These are phyloP conservation scores for Melipona beecheii DNA, from an alignment of 2,888 invertebrate genomes.

Conservation along the genomic window DNA sequence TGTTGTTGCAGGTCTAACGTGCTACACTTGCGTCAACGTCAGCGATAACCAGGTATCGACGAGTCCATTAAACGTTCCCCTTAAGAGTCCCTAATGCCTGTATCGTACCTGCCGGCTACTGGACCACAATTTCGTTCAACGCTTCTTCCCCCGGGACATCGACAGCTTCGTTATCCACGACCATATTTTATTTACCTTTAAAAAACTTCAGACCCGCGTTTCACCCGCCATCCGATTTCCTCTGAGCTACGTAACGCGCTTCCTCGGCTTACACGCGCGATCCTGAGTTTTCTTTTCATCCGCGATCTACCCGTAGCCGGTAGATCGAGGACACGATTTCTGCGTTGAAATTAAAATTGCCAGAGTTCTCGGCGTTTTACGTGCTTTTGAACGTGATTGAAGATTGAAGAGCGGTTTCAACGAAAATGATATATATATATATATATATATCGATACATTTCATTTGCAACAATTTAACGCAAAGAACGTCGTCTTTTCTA, in stretches of 20 bases:
- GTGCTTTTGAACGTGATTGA: too few relatives aligned
- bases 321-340: too few relatives aligned
- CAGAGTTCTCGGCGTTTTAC: too few relatives aligned
- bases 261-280: background rate
- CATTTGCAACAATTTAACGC: too few relatives aligned
- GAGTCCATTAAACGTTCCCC: conserved; percentile 73
- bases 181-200: conserved; percentile 54
- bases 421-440: too few relatives aligned
- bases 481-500: too few relatives aligned
- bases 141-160: conserved; percentile 34
- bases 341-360: too few relatives aligned
- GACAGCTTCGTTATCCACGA: conserved; percentile 59
- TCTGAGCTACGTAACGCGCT: background rate
- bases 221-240: background rate
- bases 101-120: conserved; percentile 69
- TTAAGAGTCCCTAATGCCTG: conserved; percentile 73
- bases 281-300: too few relatives aligned
- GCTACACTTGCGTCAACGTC: conserved; percentile 88
- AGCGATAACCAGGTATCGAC: conserved; percentile 86
- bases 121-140: conserved; percentile 62
- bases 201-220: conserved; percentile 17
- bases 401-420: too few relatives aligned
- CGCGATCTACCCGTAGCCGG: too few relatives aligned
- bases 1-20: conserved; percentile 84
- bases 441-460: too few relatives aligned